Evolutionary conservation across 2,888 invertebrate species (phyloP).

Genomic region (Tachina grossa): DNA sequence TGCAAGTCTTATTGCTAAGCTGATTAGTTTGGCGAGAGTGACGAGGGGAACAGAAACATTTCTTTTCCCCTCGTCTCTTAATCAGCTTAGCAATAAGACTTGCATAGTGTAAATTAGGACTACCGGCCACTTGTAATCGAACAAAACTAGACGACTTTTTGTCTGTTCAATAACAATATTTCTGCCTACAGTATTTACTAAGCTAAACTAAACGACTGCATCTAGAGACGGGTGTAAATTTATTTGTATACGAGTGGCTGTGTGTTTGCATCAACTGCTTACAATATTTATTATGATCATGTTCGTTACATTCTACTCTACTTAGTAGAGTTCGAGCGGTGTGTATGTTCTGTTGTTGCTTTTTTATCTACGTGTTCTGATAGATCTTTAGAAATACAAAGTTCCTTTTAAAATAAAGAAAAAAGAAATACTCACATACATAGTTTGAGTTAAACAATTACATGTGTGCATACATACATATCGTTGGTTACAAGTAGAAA

Average conservation of each 20-base stretch:
- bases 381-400: constrained; percentile 61
- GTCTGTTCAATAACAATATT: constrained; percentile 57
- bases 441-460: constrained; percentile 17
- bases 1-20: too few relatives aligned
- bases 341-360: constrained; percentile 38
- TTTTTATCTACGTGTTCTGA: constrained; percentile 34
- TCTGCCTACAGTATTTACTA: constrained; percentile 27
- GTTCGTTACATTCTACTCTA: constrained; percentile 36
- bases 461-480: too few relatives aligned
- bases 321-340: constrained; percentile 53
- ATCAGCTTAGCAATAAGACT: too few relatives aligned
- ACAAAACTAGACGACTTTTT: constrained; percentile 59
- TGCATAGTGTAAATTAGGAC: too few relatives aligned
- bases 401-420: constrained; percentile 5
- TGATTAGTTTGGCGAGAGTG: too few relatives aligned
- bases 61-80: too few relatives aligned
- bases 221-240: constrained; percentile 53
- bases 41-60: too few relatives aligned
- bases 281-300: constrained; percentile 61
- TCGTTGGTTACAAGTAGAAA: too few relatives aligned
- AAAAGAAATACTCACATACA: not conserved
- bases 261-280: constrained; percentile 44
- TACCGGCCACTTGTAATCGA: not conserved
- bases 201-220: constrained; percentile 41
- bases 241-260: not conserved